Base-by-base conservation (phyloP, 2,113 vertebrate genomes). In the Elachura formosa region DNA sequence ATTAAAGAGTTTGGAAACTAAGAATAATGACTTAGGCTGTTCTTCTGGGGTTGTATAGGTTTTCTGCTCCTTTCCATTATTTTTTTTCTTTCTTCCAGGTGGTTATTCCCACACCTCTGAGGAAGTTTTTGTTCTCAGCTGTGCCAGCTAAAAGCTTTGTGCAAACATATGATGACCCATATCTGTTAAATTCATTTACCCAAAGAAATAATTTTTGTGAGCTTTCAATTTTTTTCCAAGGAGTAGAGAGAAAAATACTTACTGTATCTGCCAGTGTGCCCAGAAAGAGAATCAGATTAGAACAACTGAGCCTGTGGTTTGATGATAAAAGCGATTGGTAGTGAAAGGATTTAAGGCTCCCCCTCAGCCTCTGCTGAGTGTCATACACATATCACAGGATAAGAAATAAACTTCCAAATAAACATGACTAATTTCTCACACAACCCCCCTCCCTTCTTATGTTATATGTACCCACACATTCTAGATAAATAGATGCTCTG, bases 381-480 rank as follows among this genome's bases (percentile, higher is more conserved):
- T 77, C 77, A 82, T 58, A 91, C 52, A 9, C 5, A 3, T 28
- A 67, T 52, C 54, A 76, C 62, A 79, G 78, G 58, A 87, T 72
- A 55, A 95, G 66, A 97, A 89, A 82, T 54, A 73, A 94, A 41
- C 66, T 94, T 93, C 34, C 77, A 83, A 89, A 84, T 79, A 64
- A 91, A 87, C 38, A 66, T 73, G 63, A 95, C 85, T 89, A 79
- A 83, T 82, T 95, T 54, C 46, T 89, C 25, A 29, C 59, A 38
- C 24, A 89, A 48, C 17, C 3, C 14, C 8, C 5, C 61, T 75
- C 46, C 67, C 6, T 82, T 94, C 66, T 91, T 84, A 75, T 12
- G 49, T 46, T 71, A 34, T 75, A 1, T 73, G 54, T 26, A 87
- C 87, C 78, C 91, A 83, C 67, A 61, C 25, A 4, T 40, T 81